Percentiles rank a stretch among this genome's conserved stretches.
Evolutionary conservation across 2,888 invertebrate genomes (phyloP).

Genomic region (Sturmia bella): DNA sequence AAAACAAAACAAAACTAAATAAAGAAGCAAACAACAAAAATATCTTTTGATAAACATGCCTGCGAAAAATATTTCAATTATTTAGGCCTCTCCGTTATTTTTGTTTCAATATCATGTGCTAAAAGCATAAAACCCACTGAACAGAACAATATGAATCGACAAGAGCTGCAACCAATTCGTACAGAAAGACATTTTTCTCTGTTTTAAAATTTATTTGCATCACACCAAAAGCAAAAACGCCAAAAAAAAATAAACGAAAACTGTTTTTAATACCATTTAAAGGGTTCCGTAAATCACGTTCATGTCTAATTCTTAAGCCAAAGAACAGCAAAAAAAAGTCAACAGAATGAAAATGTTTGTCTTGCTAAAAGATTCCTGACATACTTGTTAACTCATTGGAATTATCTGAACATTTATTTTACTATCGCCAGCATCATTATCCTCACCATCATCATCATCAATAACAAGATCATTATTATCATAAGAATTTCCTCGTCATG

Average conservation of each 20-base stretch:
- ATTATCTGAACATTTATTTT: slow-evolving; percentile 67
- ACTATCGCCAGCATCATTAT: slow-evolving; percentile 51
- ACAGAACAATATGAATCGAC: slow-evolving; percentile 5
- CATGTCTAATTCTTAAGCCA: slow-evolving; percentile 79
- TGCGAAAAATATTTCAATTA: slow-evolving; percentile 66
- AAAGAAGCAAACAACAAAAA: slow-evolving; percentile 11
- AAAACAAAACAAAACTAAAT: slow-evolving; percentile 16
- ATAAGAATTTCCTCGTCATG: slow-evolving; percentile 33
- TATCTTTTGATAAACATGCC: slow-evolving; percentile 61
- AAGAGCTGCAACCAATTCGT: slow-evolving; percentile 25
- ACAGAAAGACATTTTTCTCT: slow-evolving; percentile 36
- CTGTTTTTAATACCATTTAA: slow-evolving; percentile 73
- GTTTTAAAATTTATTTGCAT: slow-evolving; percentile 56
- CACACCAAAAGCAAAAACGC: slow-evolving; percentile 3
- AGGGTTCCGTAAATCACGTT: slow-evolving; percentile 81
- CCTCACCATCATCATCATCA: slow-evolving; percentile 31
- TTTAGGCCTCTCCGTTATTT: slow-evolving; percentile 70
- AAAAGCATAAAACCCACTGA: slow-evolving; percentile 31
- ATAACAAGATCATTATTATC: slow-evolving; percentile 47
- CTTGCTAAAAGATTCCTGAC: slow-evolving; percentile 75
- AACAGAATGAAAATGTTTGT: slow-evolving; percentile 67
- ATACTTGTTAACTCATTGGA: slow-evolving; percentile 79
- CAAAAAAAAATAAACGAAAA: no score
- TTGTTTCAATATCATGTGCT: slow-evolving; percentile 65
- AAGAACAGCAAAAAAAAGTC: slow-evolving; percentile 35